Percentiles rank a stretch among this genome's conserved stretches.
Conservation (phyloP, 2,888 invertebrate genomes). For the Bugulina stolonifera region DNA sequence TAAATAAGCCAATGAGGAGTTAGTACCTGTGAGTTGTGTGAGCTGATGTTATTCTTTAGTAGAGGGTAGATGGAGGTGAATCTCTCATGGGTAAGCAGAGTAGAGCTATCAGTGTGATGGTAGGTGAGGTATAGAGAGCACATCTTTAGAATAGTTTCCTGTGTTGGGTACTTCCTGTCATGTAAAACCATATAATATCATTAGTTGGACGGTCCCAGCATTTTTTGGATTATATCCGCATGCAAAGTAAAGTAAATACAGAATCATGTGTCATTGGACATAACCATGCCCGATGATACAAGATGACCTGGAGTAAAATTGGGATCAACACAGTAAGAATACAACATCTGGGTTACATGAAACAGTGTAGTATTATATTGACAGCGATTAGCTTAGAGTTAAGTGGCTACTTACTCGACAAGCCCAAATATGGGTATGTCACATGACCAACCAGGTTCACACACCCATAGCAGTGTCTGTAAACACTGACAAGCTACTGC, state of each 20-base stretch:
- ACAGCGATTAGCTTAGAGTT: no score
- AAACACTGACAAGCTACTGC: neutral
- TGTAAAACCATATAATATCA: neutral
- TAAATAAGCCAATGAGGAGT: no score
- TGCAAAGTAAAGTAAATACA: neutral
- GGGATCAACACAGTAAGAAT: no score
- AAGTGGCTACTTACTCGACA: neutral
- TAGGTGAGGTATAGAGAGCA: conserved; percentile 42
- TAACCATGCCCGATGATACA: neutral
- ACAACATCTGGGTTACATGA: no score
- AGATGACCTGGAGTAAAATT: no score
- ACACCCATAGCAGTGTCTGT: neutral
- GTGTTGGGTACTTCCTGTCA: conserved; percentile 35
- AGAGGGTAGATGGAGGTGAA: conserved; percentile 55
- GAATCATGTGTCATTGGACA: no score
- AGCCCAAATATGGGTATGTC: neutral
- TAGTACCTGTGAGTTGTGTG: conserved; percentile 66
- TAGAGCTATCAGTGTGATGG: conserved; percentile 27
- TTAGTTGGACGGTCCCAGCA: no score
- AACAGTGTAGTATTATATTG: no score
- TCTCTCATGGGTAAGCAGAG: conserved; percentile 33
- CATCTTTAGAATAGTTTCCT: conserved; percentile 38
- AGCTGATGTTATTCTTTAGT: conserved; percentile 63
- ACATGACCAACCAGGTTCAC: neutral
- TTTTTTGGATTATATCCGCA: no score